Base-by-base conservation (phyloP, 1,140 invertebrate genomes). In the Plectrocnemia conspersa region DNA sequence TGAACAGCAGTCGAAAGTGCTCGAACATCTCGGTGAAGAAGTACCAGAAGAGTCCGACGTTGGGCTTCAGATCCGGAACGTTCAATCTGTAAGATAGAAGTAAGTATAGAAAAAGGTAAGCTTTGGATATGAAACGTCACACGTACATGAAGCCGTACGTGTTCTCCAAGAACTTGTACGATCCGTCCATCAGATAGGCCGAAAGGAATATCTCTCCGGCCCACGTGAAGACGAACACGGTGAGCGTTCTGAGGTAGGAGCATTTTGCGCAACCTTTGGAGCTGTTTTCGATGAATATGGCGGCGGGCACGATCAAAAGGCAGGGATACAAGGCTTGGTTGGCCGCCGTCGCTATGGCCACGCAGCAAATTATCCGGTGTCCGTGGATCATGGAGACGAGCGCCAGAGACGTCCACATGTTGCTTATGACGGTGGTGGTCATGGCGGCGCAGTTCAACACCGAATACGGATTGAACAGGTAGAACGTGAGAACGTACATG, bases 1-100 rank as follows among this genome's bases (percentile, higher is more conserved):
- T 84, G 75, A 99, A 99, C 58, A 99, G 83, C 52, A 86, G 77
- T 44, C 92, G 81, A 65, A 99, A 99, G 72, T 99, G 96, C 64
- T 99, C 95, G 80, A 99, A 99, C 91, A 99, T 97, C 78, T 99
- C 96, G 0, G 93, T 97, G 67, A 99, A 99, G 70, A 99, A 99
- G 69, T 99, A 99, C 97, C 97, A 99, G 70, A 97, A 99, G 0
- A 99, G 74, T 2, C 97, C 97, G 65, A 97, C 91, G 68, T 98
- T 99, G 18, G 97, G 97, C 60, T 91, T 88, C 38, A 98, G 75
- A 75, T 99, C 95, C 18, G 91, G 90, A 16, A 97, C 91, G 38
- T 81, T 82, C 47, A 91, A 78, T 67, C 85, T 88, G 73, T 54
- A 77, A 77, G 52, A 58, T 63, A 62, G 62, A 60, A 56, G 16